Base-by-base conservation (phyloP, 2,797 vertebrate species). In the Picus viridis region DNA sequence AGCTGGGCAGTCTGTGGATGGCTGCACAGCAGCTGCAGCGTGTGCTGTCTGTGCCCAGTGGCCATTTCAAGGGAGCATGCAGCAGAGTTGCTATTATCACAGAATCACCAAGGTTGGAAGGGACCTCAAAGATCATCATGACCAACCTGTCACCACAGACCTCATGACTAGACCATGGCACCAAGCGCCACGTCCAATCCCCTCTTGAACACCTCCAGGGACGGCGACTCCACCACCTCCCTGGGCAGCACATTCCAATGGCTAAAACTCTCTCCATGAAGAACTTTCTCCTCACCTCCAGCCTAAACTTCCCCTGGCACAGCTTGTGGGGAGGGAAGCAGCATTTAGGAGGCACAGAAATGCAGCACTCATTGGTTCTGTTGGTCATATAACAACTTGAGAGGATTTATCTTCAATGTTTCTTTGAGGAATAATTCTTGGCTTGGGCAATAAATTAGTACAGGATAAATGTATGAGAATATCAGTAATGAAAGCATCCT, bases 401-500 rank as follows among this genome's bases (percentile, higher is more conserved):
- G 53, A 91, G 10, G 45, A 70, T 89, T 86, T 86, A 56, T 69
- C 41, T 63, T 34, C 56, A 69, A 10, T 56, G 12, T 47, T 81
- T 81, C 41, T 81, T 81, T 53, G 56, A 93, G 47, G 63, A 86
- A 53, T 81, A 62, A 65, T 74, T 91, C 32, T 91, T 88, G 67
- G n/a, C 39, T 93, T 5, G 7, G 82, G 43, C 57, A 76, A 83
- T 79, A 70, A 70, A 73, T 90, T 73, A 45, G 41, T 63, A 36
- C n/a, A 70, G 39, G 45, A 67, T 65, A 56, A 78, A 81, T 19
- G 36, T 39, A 59, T 62, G 57, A 89, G 63, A 56, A 27, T 69
- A 39, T 89, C 86, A 91, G 59, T 41, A 67, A 91, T 53, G 32
- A 89, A 91, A 86, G 41, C n/a, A 57, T 59, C 80, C 91, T 18